A percentile compares a stretch with the other conserved stretches of the same genome.
Evolutionary conservation across 2,113 vertebrate genomes (phyloP).

Genomic region (Pyrgilauda ruficollis): DNA sequence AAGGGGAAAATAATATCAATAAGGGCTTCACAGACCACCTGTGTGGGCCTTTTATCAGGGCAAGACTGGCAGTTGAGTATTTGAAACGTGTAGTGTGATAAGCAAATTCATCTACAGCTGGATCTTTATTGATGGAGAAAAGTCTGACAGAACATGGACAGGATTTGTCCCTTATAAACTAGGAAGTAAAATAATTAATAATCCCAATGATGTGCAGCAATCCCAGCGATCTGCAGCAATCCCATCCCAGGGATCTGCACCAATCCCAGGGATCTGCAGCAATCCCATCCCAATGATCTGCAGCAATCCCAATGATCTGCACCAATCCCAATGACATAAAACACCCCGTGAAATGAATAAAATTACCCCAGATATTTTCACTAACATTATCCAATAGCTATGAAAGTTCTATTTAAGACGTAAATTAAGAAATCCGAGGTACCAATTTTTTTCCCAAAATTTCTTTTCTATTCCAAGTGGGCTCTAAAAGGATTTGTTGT

Average conservation of each 20-base stretch:
- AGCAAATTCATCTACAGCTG: background rate
- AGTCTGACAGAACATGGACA: background rate
- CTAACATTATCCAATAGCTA: too few species aligned
- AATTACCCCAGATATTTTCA: background rate
- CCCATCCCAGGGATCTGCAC: background rate
- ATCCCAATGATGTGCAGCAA: background rate
- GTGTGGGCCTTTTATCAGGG: background rate
- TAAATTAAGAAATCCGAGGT: background rate
- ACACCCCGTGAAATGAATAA: background rate
- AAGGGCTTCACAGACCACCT: background rate
- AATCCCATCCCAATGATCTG: background rate
- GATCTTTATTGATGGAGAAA: background rate
- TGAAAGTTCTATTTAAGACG: background rate
- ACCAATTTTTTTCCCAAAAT: background rate
- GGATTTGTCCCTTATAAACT: background rate
- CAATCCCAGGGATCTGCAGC: background rate
- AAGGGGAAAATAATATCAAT: background rate
- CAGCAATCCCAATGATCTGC: background rate
- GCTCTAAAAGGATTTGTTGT: background rate
- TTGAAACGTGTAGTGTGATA: background rate
- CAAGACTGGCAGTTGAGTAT: rapidly evolving
- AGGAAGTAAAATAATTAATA: background rate
- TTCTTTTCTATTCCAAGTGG: background rate
- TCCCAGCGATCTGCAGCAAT: background rate
- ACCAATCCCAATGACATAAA: background rate